Percentiles rank a stretch among this genome's conserved stretches.
Evolutionary conservation across 1,140 invertebrate species (phyloP).

Genomic region (Hyles vespertilio): DNA sequence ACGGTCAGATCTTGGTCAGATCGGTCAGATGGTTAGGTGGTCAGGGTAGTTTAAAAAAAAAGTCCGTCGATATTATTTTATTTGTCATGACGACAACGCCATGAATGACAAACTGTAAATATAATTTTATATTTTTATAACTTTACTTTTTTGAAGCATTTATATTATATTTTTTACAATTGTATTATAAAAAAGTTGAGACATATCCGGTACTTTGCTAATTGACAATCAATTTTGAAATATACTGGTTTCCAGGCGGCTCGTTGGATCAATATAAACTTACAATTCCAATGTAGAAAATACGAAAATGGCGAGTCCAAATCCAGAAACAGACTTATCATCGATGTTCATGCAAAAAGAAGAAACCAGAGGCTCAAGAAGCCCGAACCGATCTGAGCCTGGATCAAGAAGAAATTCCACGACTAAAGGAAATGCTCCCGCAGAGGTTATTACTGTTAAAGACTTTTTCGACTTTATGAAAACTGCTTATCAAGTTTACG

Average conservation of each 20-base stretch:
- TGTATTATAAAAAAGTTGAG: no score
- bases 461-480: constrained; percentile 85
- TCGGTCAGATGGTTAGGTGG: no score
- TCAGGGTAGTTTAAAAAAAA: no score
- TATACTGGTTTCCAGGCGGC: constrained; percentile 32
- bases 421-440: constrained; percentile 33
- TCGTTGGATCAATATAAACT: constrained; percentile 51
- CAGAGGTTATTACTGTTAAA: constrained; percentile 78
- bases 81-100: no score
- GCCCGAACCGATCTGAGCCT: constrained; percentile 35
- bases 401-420: constrained; percentile 41
- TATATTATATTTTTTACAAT: no score
- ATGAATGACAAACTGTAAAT: no score
- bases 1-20: no score
- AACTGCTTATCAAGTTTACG: constrained; percentile 81
- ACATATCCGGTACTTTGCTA: no score
- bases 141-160: no score
- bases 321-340: constrained; percentile 45
- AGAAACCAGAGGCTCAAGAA: constrained; percentile 35
- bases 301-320: constrained; percentile 52
- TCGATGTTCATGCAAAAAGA: constrained; percentile 61
- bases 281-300: constrained; percentile 9
- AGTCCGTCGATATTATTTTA: no score
- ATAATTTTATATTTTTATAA: no score
- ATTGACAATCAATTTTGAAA: no score